Percentiles rank a stretch among this genome's conserved stretches.
Evolutionary conservation across 2,888 invertebrate genomes (phyloP).

Genomic region (Lasioglossum malachurum): DNA sequence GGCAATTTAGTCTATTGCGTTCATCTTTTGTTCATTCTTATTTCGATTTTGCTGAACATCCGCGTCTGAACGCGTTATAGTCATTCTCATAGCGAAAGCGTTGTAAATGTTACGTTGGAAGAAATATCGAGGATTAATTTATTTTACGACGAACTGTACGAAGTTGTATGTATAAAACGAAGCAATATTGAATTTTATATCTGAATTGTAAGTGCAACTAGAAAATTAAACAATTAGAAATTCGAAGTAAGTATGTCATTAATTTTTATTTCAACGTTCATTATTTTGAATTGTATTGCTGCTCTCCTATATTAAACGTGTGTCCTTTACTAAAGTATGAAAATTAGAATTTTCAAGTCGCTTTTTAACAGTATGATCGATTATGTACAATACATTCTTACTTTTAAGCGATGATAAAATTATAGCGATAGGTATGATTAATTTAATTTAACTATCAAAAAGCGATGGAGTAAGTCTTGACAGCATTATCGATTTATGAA

Average conservation of each 20-base stretch:
- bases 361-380: neutral
- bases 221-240: neutral
- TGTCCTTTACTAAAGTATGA: neutral
- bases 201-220: neutral
- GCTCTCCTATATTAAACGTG: too few relatives aligned
- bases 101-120: neutral
- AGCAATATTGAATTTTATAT: neutral
- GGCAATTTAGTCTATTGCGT: slow-evolving; percentile 71
- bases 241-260: neutral
- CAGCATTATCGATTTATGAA: neutral
- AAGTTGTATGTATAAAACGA: neutral
- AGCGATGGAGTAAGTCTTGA: too few relatives aligned
- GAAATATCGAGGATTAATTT: neutral
- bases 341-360: neutral
- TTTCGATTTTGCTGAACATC: slow-evolving; percentile 16
- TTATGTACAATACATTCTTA: neutral
- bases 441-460: too few relatives aligned
- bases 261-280: neutral
- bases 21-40: slow-evolving; percentile 63
- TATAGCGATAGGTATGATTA: too few relatives aligned
- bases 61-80: slow-evolving; percentile 34
- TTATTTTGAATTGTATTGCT: neutral
- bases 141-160: neutral
- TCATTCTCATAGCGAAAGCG: neutral
- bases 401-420: too few relatives aligned